Evolutionary conservation across 2,113 vertebrate species (phyloP), one percentile per base, ranked within the genome.

Genomic region (Bufo gargarizans): DNA sequence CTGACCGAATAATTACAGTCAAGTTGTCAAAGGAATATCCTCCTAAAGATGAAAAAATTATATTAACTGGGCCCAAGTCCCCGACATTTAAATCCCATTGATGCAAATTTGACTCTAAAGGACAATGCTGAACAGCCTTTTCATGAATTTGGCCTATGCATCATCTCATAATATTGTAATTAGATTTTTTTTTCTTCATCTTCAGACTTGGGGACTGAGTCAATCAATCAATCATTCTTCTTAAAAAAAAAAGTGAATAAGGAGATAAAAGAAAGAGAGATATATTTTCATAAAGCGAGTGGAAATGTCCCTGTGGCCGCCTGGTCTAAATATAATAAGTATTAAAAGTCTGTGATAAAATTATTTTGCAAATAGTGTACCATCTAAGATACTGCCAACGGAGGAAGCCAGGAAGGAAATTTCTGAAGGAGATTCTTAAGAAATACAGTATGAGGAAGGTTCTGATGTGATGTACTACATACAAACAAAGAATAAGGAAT

Each of bases 341-440:
- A 84, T 84, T 84, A 71, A 69, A 84, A 55, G 61, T n/a, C 65
- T 65, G 50, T 55, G 82, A 67, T 84, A 84, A 72, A 85, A 85
- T 11, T 16, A 56, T 72, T 72, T 72, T 56, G 69, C 22, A 74
- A 58, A 58, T 55, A 74, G 49, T 49, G 22, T 65, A 19, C 13
- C 17, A 82, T 84, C 50, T 33, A 49, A 74, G 50, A 74, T 85
- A 22, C 16, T 72, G 33, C 82, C 50, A 72, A 69, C 63, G 12
- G 67, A 6, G 10, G 16, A 74, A 33, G 53, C 22, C 72, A 71
- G 56, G 74, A 17, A n/a, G 56, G 11, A 85, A 33, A 33, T 33
- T 33, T 33, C 33, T 33, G 33, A 33, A 33, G 33, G 33, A 33
- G 33, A 33, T 33, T 74, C 45, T 50, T 67, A 47, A 83, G 45